phyloP scores from a whole-genome alignment of 2,113 vertebrate genomes.

The Canis aureus region DNA sequence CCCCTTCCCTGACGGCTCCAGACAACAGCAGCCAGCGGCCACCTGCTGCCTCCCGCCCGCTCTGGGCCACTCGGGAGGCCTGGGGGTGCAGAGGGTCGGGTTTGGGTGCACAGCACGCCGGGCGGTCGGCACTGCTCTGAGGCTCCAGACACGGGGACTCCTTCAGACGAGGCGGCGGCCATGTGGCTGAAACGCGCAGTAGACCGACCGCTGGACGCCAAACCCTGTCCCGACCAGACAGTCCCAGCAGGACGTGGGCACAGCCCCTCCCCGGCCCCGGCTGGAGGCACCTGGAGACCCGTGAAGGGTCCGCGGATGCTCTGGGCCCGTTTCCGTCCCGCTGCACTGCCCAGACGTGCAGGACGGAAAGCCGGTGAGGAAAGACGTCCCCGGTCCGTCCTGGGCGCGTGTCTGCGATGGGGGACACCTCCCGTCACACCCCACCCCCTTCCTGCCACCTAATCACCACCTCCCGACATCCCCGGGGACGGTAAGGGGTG shows the following conservation, averaged over 20 bases:
- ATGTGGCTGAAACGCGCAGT: rapidly evolving
- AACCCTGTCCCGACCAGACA: rapidly evolving
- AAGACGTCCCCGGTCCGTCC: not conserved
- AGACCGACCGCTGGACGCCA: not conserved
- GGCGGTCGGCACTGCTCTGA: rapidly evolving
- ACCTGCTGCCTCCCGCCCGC: not conserved
- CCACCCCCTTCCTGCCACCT: rapidly evolving
- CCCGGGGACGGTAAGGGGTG: rapidly evolving
- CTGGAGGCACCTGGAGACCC: too few species aligned
- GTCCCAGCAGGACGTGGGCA: rapidly evolving
- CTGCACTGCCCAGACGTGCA: rapidly evolving
- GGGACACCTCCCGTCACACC: not conserved
- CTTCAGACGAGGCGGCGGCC: rapidly evolving
- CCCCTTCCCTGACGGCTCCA: not conserved
- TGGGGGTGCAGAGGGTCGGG: rapidly evolving
- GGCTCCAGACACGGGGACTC: not conserved
- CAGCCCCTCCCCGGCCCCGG: rapidly evolving
- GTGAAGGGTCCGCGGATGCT: rapidly evolving
- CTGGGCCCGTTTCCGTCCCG: rapidly evolving
- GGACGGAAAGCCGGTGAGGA: not conserved
- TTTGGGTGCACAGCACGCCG: rapidly evolving
- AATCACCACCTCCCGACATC: not conserved
- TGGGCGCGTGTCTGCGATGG: not conserved
- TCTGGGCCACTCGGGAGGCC: rapidly evolving
- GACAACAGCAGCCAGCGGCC: rapidly evolving